Percentiles rank a stretch among this genome's conserved stretches.
Conservation (phyloP, 2,888 invertebrate species). For the Buathra laborator region DNA sequence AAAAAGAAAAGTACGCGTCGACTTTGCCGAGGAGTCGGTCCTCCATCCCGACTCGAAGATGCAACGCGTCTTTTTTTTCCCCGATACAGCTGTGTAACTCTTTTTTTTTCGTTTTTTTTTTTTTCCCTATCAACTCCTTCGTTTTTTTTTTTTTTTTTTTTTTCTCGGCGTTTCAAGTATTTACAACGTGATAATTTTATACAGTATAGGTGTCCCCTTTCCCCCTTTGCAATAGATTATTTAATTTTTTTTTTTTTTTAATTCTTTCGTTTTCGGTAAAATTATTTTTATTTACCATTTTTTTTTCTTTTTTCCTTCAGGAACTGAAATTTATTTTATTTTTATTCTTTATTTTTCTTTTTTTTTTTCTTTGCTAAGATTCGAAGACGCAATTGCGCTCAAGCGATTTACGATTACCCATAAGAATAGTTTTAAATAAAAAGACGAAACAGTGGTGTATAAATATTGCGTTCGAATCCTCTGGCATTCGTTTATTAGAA, state of each 20-base stretch:
- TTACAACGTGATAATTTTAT: slow-evolving; percentile 66
- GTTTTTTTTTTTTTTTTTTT: slow-evolving; percentile 47
- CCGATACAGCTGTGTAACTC: slow-evolving; percentile 55
- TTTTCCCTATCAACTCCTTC: slow-evolving; percentile 51
- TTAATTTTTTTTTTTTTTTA: slow-evolving; percentile 36
- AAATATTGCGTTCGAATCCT: slow-evolving; percentile 44
- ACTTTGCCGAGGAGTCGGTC: slow-evolving; percentile 5
- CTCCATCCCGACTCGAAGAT: slow-evolving; percentile 16
- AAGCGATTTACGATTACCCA: slow-evolving; percentile 21
- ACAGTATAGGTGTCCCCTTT: slow-evolving; percentile 56
- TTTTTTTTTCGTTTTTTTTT: slow-evolving; percentile 40
- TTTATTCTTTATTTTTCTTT: slow-evolving; percentile 2
- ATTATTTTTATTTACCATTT: slow-evolving; percentile 20
- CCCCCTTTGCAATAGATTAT: slow-evolving; percentile 29
- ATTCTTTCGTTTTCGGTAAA: slow-evolving; percentile 29
- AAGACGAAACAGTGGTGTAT: slow-evolving; percentile 28
- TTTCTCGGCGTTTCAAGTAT: slow-evolving; percentile 65
- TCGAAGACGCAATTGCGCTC: background rate
- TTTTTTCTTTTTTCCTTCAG: slow-evolving; percentile 1
- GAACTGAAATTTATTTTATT: slow-evolving; percentile 37
- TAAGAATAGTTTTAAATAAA: slow-evolving; percentile 25
- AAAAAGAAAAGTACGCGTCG: slow-evolving; percentile 35
- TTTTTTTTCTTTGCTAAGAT: background rate
- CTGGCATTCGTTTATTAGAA: slow-evolving; percentile 20
- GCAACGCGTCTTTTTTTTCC: slow-evolving; percentile 49